Percentiles rank a stretch among this genome's conserved stretches.
Conservation (phyloP, 2,113 vertebrate species). For the Tor tambroides region DNA sequence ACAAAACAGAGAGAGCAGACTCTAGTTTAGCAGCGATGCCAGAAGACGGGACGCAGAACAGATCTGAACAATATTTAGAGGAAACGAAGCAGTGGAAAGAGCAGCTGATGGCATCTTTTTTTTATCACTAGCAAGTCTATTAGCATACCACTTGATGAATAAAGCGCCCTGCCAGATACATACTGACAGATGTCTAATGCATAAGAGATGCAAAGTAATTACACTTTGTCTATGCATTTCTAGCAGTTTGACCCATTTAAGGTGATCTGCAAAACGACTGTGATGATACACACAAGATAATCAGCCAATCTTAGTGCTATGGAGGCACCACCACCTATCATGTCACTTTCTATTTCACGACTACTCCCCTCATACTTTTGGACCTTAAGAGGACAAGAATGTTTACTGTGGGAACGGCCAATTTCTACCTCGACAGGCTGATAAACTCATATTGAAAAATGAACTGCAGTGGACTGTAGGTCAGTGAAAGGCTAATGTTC, state of each 20-base stretch:
- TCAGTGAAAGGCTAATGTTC: not conserved
- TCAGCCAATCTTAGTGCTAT: not conserved
- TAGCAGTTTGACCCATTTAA: not conserved
- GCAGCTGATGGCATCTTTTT: constrained; percentile 17
- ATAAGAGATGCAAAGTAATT: not conserved
- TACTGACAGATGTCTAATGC: not conserved
- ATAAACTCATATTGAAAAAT: not conserved
- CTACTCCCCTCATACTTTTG: not conserved
- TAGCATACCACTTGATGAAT: not conserved
- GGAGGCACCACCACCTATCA: not conserved
- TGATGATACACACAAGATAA: not conserved
- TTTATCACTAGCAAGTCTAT: constrained; percentile 1
- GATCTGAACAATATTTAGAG: constrained; percentile 42
- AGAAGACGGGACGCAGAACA: constrained; percentile 8
- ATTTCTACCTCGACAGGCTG: not conserved
- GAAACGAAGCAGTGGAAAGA: constrained; percentile 25
- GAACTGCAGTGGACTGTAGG: not conserved
- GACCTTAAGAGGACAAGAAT: not conserved
- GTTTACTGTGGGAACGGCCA: not conserved
- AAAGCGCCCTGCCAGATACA: not conserved
- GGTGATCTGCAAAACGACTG: not conserved
- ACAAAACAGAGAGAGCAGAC: constrained; percentile 39
- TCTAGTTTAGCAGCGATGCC: constrained; percentile 44
- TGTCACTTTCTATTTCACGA: not conserved
- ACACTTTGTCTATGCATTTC: not conserved